Base-by-base conservation (phyloP, 2,797 vertebrate genomes). In the Labeo calbasu region DNA sequence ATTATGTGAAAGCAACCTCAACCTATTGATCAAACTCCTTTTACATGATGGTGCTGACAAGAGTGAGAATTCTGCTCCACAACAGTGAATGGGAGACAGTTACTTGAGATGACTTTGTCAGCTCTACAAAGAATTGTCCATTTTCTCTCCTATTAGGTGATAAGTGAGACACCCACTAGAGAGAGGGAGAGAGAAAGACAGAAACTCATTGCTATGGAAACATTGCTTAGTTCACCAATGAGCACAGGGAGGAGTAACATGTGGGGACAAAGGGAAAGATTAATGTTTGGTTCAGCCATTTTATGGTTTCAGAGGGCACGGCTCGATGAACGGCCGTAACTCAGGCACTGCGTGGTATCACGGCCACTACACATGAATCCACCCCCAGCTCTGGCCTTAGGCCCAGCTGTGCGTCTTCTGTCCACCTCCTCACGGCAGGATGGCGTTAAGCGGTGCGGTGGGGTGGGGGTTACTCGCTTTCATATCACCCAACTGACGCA, bases 191-290 rank as follows among this genome's bases (percentile, higher is more conserved):
- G 19, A 77, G 68, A 73, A 72, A 70, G 59, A 82, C 21, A 72
- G 82, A 84, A 80, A 85, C 46, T 48, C 87, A 87, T 89, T 85
- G 87, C 89, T 89, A 91, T 90, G 90, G 90, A 88, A 91, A 92
- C 91, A 61, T 85, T 89, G 89, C 86, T 87, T 88, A 82, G 79
- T 86, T 87, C 83, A 82, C 73, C 79, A 70, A 63, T 86, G 81
- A 90, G 70, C 82, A 88, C 19, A 78, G 75, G 78, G 59, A 86
- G 75, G 66, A 77, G 82, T 71, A 87, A 82, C 53, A 36, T 46
- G 46, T 79, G 69, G 82, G 59, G 55, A 69, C 71, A 84, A 68
- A 72, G 40, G 77, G 71, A 86, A 79, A 86, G 85, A 85, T 85
- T 85, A 84, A 88, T 83, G 83, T 75, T 83, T 28, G 68, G 81